Evolutionary conservation across 2,888 invertebrate species (phyloP).

Genomic region (Macrosiphum euphorbiae): DNA sequence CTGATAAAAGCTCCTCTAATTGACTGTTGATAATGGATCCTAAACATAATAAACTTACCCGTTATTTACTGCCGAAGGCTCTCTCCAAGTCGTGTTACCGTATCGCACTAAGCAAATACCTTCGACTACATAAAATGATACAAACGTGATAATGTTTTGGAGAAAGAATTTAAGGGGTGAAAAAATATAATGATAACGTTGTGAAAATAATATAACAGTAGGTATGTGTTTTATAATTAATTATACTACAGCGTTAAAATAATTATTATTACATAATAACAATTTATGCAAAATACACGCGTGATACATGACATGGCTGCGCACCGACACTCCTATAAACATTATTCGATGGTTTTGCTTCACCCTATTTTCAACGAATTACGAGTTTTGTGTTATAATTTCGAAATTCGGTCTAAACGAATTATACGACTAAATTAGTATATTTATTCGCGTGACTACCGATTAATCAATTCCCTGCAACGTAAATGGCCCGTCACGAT

Average conservation of each 20-base stretch:
- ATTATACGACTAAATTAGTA: conserved; percentile 1
- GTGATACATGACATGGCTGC: background rate
- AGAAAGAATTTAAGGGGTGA: no score
- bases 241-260: background rate
- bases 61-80: conserved; percentile 2
- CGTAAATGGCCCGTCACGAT: background rate
- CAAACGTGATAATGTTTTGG: background rate
- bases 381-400: background rate
- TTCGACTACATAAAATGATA: background rate
- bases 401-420: background rate
- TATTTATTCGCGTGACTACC: background rate
- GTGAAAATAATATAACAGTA: background rate
- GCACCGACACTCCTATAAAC: background rate
- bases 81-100: background rate
- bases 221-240: background rate
- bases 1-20: conserved; percentile 35
- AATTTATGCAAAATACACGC: background rate
- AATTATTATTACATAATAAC: background rate
- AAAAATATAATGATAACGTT: no score
- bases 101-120: background rate
- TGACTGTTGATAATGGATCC: conserved; percentile 33
- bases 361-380: background rate
- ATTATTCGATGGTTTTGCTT: background rate
- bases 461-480: background rate
- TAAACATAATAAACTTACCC: background rate